A percentile compares a stretch with the other conserved stretches of the same genome.
These are phyloP conservation scores for Typhlomys cinereus DNA, from an alignment of 2,113 vertebrate species.

Conservation along the genomic window DNA sequence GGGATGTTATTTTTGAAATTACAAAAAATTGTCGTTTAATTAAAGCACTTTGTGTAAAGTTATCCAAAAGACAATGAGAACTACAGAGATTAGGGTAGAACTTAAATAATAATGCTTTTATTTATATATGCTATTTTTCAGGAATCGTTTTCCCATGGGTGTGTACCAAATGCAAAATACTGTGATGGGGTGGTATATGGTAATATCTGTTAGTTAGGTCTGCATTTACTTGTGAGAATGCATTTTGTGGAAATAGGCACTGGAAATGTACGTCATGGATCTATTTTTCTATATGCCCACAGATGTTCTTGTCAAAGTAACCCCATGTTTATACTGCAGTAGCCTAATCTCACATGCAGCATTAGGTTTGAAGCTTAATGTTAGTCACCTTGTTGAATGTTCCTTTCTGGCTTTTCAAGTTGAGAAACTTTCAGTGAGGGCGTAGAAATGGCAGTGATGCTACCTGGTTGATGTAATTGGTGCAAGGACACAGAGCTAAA, in stretches of 20 bases:
- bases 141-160: constrained; percentile 24
- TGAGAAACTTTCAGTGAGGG: not conserved
- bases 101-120: constrained; percentile 1
- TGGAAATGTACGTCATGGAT: not conserved
- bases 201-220: not conserved
- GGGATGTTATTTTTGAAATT: not conserved
- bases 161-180: not conserved
- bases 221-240: not conserved
- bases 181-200: not conserved
- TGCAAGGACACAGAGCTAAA: not conserved
- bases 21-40: constrained; percentile 29
- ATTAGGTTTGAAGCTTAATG: not conserved
- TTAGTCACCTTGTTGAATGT: not conserved
- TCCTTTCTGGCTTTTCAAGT: constrained; percentile 28
- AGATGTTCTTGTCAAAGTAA: not conserved
- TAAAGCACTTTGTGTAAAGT: constrained; percentile 2
- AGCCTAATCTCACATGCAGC: not conserved
- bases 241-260: not conserved
- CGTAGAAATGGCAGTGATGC: not conserved
- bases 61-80: not conserved
- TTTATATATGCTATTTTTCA: not conserved
- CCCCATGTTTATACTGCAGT: not conserved
- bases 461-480: not conserved
- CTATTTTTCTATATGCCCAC: not conserved
- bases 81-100: constrained; percentile 18